These are phyloP conservation scores for Bacillus rossius DNA, from an alignment of 1,140 invertebrate species.

Conservation along the genomic window DNA sequence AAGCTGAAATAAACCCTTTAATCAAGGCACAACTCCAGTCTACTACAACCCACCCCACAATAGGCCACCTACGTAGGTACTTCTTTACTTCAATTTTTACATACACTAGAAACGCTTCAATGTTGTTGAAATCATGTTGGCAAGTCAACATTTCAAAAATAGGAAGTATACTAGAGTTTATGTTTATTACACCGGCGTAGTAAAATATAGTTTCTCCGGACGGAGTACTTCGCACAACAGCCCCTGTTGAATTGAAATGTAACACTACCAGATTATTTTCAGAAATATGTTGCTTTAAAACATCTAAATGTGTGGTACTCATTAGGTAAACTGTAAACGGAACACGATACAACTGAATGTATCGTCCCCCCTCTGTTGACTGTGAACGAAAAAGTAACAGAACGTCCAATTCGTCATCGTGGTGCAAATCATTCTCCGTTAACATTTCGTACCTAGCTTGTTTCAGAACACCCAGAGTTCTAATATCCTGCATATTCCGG, in stretches of 20 bases:
- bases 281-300: too few relatives aligned
- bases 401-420: too few relatives aligned
- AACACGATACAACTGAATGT: too few relatives aligned
- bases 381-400: too few relatives aligned
- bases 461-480: too few relatives aligned
- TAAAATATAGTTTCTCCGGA: slow-evolving; percentile 15
- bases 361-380: too few relatives aligned
- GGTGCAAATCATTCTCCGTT: too few relatives aligned
- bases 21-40: slow-evolving; percentile 24
- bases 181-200: slow-evolving; percentile 13
- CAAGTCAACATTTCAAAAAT: slow-evolving; percentile 18
- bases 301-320: too few relatives aligned
- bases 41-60: slow-evolving; percentile 13
- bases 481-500: too few relatives aligned
- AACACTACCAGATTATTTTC: too few relatives aligned
- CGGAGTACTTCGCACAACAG: slow-evolving; percentile 7
- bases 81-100: slow-evolving; percentile 15
- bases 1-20: slow-evolving; percentile 16
- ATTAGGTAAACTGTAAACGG: too few relatives aligned
- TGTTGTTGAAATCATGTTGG: slow-evolving; percentile 8
- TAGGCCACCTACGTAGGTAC: slow-evolving; percentile 13
- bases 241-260: slow-evolving; percentile 4
- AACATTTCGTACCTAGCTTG: too few relatives aligned
- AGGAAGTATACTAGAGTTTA: slow-evolving; percentile 12
- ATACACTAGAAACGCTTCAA: slow-evolving; percentile 16